Conservation (phyloP, 2,888 invertebrate genomes). For the Notocelia uddmanniana region DNA sequence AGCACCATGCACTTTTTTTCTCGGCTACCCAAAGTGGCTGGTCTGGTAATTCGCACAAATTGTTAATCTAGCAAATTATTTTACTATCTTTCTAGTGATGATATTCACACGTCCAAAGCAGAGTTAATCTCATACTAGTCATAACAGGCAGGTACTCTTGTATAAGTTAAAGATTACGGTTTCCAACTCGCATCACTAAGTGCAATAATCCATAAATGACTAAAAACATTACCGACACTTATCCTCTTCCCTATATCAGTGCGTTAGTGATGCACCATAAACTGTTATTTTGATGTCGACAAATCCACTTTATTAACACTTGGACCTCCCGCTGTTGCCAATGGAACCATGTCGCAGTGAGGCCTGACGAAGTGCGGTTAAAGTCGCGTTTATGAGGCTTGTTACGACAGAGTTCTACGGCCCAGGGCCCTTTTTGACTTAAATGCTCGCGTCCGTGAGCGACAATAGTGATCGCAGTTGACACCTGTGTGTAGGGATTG, state of each 20-base stretch:
- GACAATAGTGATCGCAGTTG: constrained; percentile 78
- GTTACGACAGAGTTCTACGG: constrained; percentile 73
- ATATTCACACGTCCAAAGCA: constrained; percentile 21
- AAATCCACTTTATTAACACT: constrained; percentile 82
- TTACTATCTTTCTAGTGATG: not conserved
- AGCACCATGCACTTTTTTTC: too few relatives aligned
- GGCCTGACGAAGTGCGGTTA: constrained; percentile 55
- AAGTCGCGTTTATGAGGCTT: constrained; percentile 65
- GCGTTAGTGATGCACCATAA: constrained; percentile 78
- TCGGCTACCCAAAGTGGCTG: too few relatives aligned
- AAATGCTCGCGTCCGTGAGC: constrained; percentile 78
- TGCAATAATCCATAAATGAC: constrained; percentile 38
- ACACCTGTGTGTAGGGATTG: constrained; percentile 75
- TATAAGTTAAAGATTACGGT: constrained; percentile 18
- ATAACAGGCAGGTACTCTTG: not conserved
- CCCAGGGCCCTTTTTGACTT: constrained; percentile 78
- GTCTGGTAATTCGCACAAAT: not conserved
- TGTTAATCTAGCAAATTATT: not conserved
- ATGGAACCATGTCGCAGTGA: constrained; percentile 73
- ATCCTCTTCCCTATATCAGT: constrained; percentile 64
- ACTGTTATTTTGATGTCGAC: constrained; percentile 84
- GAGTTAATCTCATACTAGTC: constrained; percentile 23
- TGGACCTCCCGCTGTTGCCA: constrained; percentile 75
- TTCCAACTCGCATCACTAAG: constrained; percentile 32
- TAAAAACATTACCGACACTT: constrained; percentile 51